Evolutionary conservation across 2,888 invertebrate species (phyloP), one percentile per base, ranked within the genome.

Genomic region (Osedax fenrisi): DNA sequence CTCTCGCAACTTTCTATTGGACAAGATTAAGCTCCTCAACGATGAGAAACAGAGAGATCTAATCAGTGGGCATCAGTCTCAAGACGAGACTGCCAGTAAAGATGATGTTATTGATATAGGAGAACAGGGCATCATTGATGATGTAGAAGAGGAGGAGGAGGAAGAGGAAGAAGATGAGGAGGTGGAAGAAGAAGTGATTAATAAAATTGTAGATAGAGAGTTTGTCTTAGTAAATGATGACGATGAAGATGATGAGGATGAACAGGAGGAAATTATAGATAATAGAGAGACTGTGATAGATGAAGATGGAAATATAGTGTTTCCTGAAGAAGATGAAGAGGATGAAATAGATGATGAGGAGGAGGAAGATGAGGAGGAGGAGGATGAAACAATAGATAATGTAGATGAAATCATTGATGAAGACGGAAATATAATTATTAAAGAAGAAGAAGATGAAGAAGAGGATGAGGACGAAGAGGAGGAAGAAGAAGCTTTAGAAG

Each of bases 341-440:
- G 72, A 73, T 73, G 73, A 73, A 3, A 66, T 59, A 21, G 72
- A 73, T 71, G 71, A 73, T 26, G 73, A 73, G 26, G 73, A 73
- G 5, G 73, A 26, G n/a, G 73, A 73, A 25, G 68, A 73, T 73
- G 73, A 73, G 68, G 73, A 73, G 68, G 73, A 69, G 26, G 73
- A 72, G 3, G 73, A 73, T 73, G 73, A 71, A 25, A 66, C 24
- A 73, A 26, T 26, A 73, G 56, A 74, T 74, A 26, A 76, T 76
- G 66, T 64, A 72, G 41, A 74, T 74, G 41, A 27, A 56, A 27
- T 69, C 1, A 27, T 69, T 74, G 0, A 73, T 70, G 41, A 2
- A 70, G 75, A 73, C 75, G 73, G 76, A 73, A 68, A 73, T 67
- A 72, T 76, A 73, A 72, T 76, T 69, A 72, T 62, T 66, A 72